Percentiles rank a stretch among this genome's conserved stretches.
Evolutionary conservation across 1,140 invertebrate genomes (phyloP).

Genomic region (Drosophila bipectinata): DNA sequence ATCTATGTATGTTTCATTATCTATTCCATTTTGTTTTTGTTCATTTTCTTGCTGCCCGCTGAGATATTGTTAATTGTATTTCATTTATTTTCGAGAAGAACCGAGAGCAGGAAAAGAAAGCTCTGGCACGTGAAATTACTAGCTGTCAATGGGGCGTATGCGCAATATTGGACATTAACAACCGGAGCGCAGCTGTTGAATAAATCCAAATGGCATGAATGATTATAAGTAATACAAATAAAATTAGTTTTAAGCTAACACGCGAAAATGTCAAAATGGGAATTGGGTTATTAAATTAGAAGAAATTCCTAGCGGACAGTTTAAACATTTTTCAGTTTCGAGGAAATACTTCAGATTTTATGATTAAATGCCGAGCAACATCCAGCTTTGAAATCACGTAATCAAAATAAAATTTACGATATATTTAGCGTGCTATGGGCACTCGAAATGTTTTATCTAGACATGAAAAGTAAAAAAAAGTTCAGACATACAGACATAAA

Average conservation of each 20-base stretch:
- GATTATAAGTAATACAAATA: slow-evolving; percentile 54
- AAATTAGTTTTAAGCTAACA: slow-evolving; percentile 32
- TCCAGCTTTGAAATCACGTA: slow-evolving; percentile 34
- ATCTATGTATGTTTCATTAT: too few species aligned
- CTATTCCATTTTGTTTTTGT: slow-evolving; percentile 2
- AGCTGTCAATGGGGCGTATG: slow-evolving; percentile 52
- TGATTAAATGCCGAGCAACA: background rate
- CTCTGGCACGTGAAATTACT: slow-evolving; percentile 58
- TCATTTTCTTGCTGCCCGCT: slow-evolving; percentile 19
- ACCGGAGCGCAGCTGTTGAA: slow-evolving; percentile 61
- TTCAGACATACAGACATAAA: slow-evolving; percentile 21
- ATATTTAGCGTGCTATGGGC: slow-evolving; percentile 25
- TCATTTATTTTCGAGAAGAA: slow-evolving; percentile 25
- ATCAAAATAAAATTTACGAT: slow-evolving; percentile 41
- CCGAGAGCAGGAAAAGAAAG: slow-evolving; percentile 11
- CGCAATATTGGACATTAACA: slow-evolving; percentile 49
- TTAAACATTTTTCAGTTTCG: background rate
- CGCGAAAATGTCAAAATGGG: slow-evolving; percentile 10
- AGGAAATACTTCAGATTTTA: background rate
- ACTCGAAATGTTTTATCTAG: slow-evolving; percentile 36
- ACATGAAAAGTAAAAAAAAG: slow-evolving; percentile 8
- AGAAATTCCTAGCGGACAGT: background rate
- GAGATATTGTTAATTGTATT: slow-evolving; percentile 39
- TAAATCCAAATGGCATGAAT: slow-evolving; percentile 41
- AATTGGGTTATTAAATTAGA: slow-evolving; percentile 15